A percentile compares a stretch with the other conserved stretches of the same genome.
Conservation (phyloP, 2,797 vertebrate species). For the Fundulus diaphanus region DNA sequence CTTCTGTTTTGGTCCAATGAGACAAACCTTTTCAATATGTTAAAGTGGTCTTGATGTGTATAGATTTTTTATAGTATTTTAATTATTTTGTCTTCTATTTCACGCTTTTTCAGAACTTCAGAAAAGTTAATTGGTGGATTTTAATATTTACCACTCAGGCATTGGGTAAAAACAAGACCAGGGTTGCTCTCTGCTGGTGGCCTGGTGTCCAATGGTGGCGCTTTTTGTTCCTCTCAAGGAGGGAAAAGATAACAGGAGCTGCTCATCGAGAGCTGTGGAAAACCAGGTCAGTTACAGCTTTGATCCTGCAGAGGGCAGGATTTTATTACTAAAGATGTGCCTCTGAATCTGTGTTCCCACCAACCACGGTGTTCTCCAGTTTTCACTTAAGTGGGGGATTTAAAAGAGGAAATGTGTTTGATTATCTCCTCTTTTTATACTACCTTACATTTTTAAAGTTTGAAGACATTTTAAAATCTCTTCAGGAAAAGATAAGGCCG, state of each 20-base stretch:
- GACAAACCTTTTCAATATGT: not conserved
- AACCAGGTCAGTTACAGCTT: constrained; percentile 28
- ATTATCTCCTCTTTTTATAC: not conserved
- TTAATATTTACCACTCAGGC: not conserved
- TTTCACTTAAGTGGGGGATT: constrained; percentile 21
- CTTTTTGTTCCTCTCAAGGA: constrained; percentile 25
- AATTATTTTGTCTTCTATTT: not conserved
- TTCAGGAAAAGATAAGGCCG: not conserved
- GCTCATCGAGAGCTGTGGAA: not conserved
- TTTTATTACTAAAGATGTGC: constrained; percentile 60
- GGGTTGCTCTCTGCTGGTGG: not conserved
- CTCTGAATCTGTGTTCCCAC: not conserved
- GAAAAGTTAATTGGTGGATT: not conserved
- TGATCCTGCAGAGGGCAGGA: constrained; percentile 81
- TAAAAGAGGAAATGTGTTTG: not conserved
- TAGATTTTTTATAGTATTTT: no score
- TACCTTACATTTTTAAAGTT: not conserved
- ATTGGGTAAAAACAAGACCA: not conserved
- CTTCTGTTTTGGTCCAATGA: not conserved
- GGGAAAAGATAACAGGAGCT: not conserved
- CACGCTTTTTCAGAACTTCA: not conserved
- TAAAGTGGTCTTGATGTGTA: not conserved
- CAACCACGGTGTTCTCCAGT: constrained; percentile 52
- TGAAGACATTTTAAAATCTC: not conserved
- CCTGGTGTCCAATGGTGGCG: constrained; percentile 37